Percentiles rank a stretch among this genome's conserved stretches.
These are phyloP conservation scores for Plumapathes pennacea DNA, from an alignment of 92 coral and sea anemone genomes.

Conservation along the genomic window DNA sequence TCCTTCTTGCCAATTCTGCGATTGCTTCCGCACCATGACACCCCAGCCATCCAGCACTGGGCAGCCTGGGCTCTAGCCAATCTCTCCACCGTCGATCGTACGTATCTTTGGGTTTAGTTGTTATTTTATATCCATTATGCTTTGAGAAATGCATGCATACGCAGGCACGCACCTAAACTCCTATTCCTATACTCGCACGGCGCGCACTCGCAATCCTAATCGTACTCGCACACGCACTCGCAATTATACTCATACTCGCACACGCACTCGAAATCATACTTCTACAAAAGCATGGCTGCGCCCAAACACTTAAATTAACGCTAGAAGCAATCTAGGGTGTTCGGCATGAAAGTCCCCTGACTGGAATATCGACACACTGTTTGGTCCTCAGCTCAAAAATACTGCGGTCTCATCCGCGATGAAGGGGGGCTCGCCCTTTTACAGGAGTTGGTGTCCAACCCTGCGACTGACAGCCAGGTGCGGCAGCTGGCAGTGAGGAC, in stretches of 20 bases:
- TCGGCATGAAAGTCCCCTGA: too few relatives aligned
- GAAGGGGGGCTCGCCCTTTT: constrained; percentile 67
- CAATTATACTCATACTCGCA: too few relatives aligned
- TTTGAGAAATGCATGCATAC: too few relatives aligned
- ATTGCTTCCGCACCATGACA: constrained; percentile 57
- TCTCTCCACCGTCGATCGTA: constrained; percentile 77
- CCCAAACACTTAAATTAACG: too few relatives aligned
- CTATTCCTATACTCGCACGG: too few relatives aligned
- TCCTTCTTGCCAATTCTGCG: constrained; percentile 83
- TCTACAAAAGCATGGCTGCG: too few relatives aligned
- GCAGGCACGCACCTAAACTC: too few relatives aligned
- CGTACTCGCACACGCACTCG: too few relatives aligned
- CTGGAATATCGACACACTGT: background rate
- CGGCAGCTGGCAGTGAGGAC: constrained; percentile 56
- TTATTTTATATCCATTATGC: background rate
- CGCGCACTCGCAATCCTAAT: too few relatives aligned
- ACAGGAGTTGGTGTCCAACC: constrained; percentile 32
- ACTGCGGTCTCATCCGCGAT: constrained; percentile 57
- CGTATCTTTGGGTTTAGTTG: constrained; percentile 15
- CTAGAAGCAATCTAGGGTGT: too few relatives aligned
- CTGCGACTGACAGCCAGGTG: constrained; percentile 38
- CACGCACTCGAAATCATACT: too few relatives aligned
- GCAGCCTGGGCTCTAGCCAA: constrained; percentile 90
- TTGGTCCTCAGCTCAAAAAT: constrained; percentile 62
- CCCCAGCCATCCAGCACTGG: constrained; percentile 83